Percentiles rank a stretch among this genome's conserved stretches.
These are phyloP conservation scores for Stenopsyche tienmushanensis DNA, from an alignment of 1,140 invertebrate species.

Conservation along the genomic window DNA sequence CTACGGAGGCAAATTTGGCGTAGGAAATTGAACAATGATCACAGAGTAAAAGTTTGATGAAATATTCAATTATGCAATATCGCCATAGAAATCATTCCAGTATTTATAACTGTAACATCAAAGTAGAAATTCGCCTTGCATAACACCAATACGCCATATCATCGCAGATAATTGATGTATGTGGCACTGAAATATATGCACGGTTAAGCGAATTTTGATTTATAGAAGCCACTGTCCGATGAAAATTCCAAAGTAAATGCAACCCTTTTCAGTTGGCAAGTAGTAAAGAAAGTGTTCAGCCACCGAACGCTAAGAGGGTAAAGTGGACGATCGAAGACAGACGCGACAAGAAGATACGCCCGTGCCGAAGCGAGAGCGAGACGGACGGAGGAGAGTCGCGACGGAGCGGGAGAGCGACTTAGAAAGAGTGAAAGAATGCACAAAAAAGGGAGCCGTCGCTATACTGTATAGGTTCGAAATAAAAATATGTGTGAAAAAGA, in stretches of 20 bases:
- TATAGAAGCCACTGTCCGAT: too few relatives aligned
- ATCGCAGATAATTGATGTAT: background rate
- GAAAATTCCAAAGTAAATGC: too few relatives aligned
- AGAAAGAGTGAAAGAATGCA: constrained; percentile 13
- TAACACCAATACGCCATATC: too few relatives aligned
- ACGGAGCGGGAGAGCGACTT: background rate
- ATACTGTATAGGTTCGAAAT: constrained; percentile 19
- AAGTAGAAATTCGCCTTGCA: too few relatives aligned
- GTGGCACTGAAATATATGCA: too few relatives aligned
- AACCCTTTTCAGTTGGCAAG: constrained; percentile 7
- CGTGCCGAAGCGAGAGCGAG: background rate
- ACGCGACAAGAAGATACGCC: background rate
- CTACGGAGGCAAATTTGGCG: background rate
- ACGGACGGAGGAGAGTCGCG: background rate
- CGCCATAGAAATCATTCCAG: background rate
- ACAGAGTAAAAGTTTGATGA: background rate
- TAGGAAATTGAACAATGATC: background rate
- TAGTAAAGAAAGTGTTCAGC: constrained; percentile 12
- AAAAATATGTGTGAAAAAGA: constrained; percentile 18
- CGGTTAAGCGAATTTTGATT: too few relatives aligned
- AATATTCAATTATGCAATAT: background rate
- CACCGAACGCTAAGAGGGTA: constrained; percentile 6
- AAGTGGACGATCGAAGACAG: constrained; percentile 16
- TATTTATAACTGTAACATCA: background rate
- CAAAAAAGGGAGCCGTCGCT: constrained; percentile 5